These are phyloP conservation scores for Parazoanthus darwini DNA, from an alignment of 92 coral and sea anemone species.

Conservation along the genomic window DNA sequence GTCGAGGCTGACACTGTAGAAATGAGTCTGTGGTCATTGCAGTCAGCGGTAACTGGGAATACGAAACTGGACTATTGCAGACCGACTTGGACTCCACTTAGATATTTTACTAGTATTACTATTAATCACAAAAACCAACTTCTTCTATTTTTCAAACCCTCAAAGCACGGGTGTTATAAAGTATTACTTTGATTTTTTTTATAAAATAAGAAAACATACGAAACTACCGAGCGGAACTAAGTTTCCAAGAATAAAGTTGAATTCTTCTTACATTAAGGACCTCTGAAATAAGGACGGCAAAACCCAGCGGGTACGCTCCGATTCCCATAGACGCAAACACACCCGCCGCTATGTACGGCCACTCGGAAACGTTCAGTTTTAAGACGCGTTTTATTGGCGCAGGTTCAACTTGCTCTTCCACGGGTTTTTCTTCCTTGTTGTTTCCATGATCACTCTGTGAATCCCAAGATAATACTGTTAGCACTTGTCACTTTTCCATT, in stretches of 20 bases:
- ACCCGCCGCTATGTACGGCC: conserved; percentile 53
- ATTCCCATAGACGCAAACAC: conserved; percentile 43
- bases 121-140: no score
- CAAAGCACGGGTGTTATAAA: no score
- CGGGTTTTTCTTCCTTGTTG: conserved; percentile 25
- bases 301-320: conserved; percentile 44
- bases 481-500: not conserved
- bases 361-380: conserved; percentile 53
- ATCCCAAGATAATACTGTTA: no score
- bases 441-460: not conserved
- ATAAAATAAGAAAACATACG: not conserved
- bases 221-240: not conserved
- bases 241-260: not conserved
- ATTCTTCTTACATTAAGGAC: conserved; percentile 45
- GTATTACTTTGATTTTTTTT: no score
- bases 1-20: no score
- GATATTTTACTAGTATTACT: no score
- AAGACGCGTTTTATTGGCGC: conserved; percentile 50
- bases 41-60: no score
- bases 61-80: no score
- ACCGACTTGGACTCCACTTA: no score
- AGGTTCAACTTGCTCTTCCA: conserved; percentile 54
- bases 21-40: no score
- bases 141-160: no score
- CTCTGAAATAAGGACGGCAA: conserved; percentile 50